phyloP scores from a whole-genome alignment of 1,140 invertebrate genomes.

The Anastrepha ludens region DNA sequence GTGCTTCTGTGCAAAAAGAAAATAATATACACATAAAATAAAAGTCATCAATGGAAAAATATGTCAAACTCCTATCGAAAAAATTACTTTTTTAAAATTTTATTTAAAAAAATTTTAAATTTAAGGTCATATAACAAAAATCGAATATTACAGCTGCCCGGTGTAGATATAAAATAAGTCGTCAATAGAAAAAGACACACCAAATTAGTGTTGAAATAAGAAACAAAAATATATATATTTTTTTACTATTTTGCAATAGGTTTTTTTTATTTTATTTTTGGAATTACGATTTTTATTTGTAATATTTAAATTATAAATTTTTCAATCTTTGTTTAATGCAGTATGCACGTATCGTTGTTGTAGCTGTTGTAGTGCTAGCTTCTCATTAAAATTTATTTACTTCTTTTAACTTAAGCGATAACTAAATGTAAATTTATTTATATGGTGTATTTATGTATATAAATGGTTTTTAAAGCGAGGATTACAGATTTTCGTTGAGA shows the following conservation, averaged over 20 bases:
- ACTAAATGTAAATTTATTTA: conserved; percentile 34
- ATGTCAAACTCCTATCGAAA: too few relatives aligned
- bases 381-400: not conserved
- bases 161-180: too few relatives aligned
- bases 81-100: too few relatives aligned
- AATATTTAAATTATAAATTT: conserved; percentile 48
- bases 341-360: conserved; percentile 30
- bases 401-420: conserved; percentile 17
- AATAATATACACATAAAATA: too few relatives aligned
- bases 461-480: conserved; percentile 42
- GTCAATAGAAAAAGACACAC: too few relatives aligned
- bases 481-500: conserved; percentile 32
- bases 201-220: not conserved
- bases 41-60: too few relatives aligned
- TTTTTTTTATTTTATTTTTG: conserved; percentile 45
- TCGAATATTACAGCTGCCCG: too few relatives aligned
- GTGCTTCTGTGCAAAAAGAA: too few relatives aligned
- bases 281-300: conserved; percentile 47
- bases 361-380: conserved; percentile 37
- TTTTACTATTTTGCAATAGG: not conserved
- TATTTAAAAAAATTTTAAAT: too few relatives aligned
- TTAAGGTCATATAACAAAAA: too few relatives aligned
- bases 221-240: not conserved
- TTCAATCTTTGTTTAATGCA: conserved; percentile 26
- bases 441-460: not conserved